These are phyloP conservation scores for Chelonus insularis DNA, from an alignment of 1,140 invertebrate genomes.

Conservation along the genomic window DNA sequence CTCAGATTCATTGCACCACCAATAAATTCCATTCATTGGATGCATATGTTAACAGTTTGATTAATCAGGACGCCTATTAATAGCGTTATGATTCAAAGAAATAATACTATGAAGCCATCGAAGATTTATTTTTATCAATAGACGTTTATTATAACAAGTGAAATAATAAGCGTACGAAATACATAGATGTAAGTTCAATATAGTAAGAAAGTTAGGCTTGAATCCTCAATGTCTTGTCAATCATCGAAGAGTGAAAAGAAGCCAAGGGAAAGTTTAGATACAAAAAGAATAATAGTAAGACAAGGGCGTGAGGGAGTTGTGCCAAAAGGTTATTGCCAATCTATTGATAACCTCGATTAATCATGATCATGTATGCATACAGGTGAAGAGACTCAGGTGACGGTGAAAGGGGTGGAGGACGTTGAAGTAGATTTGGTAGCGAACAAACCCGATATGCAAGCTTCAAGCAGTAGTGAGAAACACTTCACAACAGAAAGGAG, in stretches of 20 bases:
- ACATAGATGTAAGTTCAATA: too few relatives aligned
- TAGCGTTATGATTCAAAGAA: slow-evolving; percentile 47
- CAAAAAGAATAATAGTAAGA: slow-evolving; percentile 15
- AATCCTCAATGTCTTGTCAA: slow-evolving; percentile 8
- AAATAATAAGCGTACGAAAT: too few relatives aligned
- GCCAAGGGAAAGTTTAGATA: background rate
- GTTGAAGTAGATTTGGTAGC: slow-evolving; percentile 32
- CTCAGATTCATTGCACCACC: slow-evolving; percentile 40
- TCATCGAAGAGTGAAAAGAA: slow-evolving; percentile 8
- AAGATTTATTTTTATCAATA: slow-evolving; percentile 5
- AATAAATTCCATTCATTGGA: slow-evolving; percentile 39
- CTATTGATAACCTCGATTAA: slow-evolving; percentile 53
- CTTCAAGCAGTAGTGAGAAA: slow-evolving; percentile 54
- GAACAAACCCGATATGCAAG: slow-evolving; percentile 49
- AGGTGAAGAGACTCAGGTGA: slow-evolving; percentile 42
- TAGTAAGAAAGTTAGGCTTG: too few relatives aligned
- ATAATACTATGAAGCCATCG: slow-evolving; percentile 28
- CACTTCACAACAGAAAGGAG: slow-evolving; percentile 51
- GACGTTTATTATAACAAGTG: too few relatives aligned
- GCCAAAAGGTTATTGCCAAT: slow-evolving; percentile 35
- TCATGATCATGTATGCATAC: slow-evolving; percentile 35
- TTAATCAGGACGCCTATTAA: slow-evolving; percentile 50
- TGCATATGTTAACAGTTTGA: slow-evolving; percentile 22
- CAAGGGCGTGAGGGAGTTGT: slow-evolving; percentile 17
- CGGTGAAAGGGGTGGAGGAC: slow-evolving; percentile 25